Conservation (phyloP, 2,797 vertebrate genomes). For the Pseudochirops cupreus region DNA sequence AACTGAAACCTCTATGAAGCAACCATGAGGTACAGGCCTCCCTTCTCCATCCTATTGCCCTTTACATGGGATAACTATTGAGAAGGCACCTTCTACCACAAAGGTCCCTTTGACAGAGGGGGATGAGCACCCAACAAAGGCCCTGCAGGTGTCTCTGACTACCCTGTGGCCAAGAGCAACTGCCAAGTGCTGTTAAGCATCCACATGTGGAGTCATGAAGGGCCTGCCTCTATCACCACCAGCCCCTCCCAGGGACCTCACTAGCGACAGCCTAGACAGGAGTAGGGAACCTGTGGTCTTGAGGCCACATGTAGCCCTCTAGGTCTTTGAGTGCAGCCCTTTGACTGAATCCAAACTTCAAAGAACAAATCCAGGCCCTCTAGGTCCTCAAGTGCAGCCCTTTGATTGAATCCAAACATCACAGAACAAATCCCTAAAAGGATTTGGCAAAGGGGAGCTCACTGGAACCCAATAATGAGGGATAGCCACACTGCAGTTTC, state of each 20-base stretch:
- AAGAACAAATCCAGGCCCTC: too few species aligned
- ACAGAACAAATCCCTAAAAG: too few species aligned
- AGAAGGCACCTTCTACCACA: not conserved
- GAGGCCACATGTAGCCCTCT: too few species aligned
- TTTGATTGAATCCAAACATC: too few species aligned
- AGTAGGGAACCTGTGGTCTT: too few species aligned
- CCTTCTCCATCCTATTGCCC: not conserved
- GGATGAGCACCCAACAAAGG: not conserved
- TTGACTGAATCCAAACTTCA: too few species aligned
- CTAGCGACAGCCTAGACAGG: not conserved
- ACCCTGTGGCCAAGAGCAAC: not conserved
- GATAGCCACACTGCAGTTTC: not conserved
- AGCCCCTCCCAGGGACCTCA: not conserved
- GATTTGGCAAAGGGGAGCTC: not conserved
- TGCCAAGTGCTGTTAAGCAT: not conserved
- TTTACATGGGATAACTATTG: not conserved
- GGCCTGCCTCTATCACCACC: not conserved
- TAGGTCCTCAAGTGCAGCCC: too few species aligned
- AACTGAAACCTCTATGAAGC: not conserved
- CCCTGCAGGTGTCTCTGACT: too few species aligned
- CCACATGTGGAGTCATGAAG: not conserved
- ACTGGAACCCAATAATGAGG: not conserved
- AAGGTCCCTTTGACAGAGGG: not conserved
- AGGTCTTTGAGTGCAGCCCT: too few species aligned
- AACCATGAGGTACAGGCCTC: not conserved